Conservation (phyloP, 2,888 invertebrate genomes). For the Eulithis testata region DNA sequence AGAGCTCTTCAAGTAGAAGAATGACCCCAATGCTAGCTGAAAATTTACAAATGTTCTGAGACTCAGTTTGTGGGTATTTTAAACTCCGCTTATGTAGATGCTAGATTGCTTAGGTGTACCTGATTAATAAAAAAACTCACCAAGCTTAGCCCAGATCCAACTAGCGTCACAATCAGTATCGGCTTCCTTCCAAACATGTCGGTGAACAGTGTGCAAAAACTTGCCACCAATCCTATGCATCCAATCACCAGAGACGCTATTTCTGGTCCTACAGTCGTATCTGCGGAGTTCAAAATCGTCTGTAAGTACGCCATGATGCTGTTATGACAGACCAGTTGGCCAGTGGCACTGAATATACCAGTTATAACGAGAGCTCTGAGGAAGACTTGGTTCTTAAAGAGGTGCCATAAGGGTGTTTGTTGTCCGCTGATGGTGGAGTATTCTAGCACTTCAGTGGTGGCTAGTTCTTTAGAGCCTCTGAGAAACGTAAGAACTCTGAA, state of each 20-base stretch:
- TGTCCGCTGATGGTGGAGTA: slow-evolving; percentile 40
- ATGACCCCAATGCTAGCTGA: slow-evolving; percentile 35
- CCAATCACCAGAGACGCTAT: slow-evolving; percentile 61
- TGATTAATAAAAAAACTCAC: slow-evolving; percentile 22
- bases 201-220: slow-evolving; percentile 52
- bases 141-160: slow-evolving; percentile 29
- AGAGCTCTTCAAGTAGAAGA: slow-evolving; percentile 30
- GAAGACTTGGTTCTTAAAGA: slow-evolving; percentile 21
- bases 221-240: slow-evolving; percentile 56
- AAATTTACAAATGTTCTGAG: slow-evolving; percentile 1
- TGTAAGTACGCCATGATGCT: slow-evolving; percentile 62
- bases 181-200: slow-evolving; percentile 54
- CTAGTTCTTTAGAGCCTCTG: slow-evolving; percentile 55
- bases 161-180: slow-evolving; percentile 25
- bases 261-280: slow-evolving; percentile 57
- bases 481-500: slow-evolving; percentile 53
- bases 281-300: slow-evolving; percentile 58
- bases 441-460: slow-evolving; percentile 58
- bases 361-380: slow-evolving; percentile 30
- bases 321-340: slow-evolving; percentile 58
- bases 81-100: too few relatives aligned
- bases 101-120: too few relatives aligned
- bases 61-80: too few relatives aligned
- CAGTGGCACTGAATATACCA: slow-evolving; percentile 23
- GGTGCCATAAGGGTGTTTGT: slow-evolving; percentile 9